A percentile compares a stretch with the other conserved stretches of the same genome.
These are phyloP conservation scores for Ostrea denselamellosa DNA, from an alignment of 1,140 invertebrate genomes.

Conservation along the genomic window DNA sequence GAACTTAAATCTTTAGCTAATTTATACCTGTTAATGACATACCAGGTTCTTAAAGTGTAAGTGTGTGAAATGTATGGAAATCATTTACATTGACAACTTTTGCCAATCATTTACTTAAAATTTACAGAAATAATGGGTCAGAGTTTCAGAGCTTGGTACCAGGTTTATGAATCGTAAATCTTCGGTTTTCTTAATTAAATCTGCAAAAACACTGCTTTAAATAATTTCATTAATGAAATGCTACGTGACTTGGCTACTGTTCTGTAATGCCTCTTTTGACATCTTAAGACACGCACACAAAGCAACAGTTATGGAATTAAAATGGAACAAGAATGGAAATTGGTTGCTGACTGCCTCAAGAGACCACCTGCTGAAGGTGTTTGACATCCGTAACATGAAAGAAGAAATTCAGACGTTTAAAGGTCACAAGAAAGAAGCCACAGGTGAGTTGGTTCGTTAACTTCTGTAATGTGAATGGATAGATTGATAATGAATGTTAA, in stretches of 20 bases:
- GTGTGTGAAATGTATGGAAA: too few species aligned
- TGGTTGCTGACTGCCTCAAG: constrained; percentile 99
- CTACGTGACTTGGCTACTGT: not conserved
- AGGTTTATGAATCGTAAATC: too few species aligned
- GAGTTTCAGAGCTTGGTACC: too few species aligned
- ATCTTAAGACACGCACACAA: constrained; percentile 95
- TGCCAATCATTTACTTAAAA: too few species aligned
- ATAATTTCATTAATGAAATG: not conserved
- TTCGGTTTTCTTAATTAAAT: too few species aligned
- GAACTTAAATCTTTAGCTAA: too few species aligned
- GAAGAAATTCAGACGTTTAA: constrained; percentile 97
- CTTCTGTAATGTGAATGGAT: not conserved
- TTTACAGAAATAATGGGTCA: too few species aligned
- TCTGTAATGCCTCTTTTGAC: not conserved
- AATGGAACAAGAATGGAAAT: constrained; percentile 99
- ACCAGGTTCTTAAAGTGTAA: too few species aligned
- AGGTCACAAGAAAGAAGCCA: constrained; percentile 99
- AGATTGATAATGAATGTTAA: not conserved
- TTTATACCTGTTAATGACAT: too few species aligned
- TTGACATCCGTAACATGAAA: constrained; percentile 96
- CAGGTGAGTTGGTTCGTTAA: constrained; percentile 81
- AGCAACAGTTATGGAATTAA: constrained; percentile 98
- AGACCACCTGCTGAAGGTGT: constrained; percentile 98
- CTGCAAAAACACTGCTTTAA: too few species aligned
- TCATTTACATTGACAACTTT: too few species aligned